Base-by-base conservation (phyloP, 2,113 vertebrate species). In the Odocoileus virginianus region DNA sequence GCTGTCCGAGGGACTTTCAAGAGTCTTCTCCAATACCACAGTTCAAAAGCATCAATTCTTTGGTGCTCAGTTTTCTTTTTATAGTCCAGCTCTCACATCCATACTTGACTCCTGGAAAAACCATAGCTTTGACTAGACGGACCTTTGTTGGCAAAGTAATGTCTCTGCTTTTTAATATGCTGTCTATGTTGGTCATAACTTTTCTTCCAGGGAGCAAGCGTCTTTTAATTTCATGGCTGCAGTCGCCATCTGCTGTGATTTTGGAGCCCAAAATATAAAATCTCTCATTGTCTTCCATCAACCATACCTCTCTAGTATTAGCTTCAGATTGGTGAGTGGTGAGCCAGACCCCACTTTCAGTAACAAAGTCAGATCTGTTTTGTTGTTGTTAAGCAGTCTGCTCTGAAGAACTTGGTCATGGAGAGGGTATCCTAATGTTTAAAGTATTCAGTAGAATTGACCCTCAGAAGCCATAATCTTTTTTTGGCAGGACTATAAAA, bases 261-360 rank as follows among this genome's bases (percentile, higher is more conserved):
- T 36, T 40, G n/a, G 67, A 71, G 67, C n/a, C 19, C 0, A 1
- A 40, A 71, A 23, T 71, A 23, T 23, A 40, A 67, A 67, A 21
- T 71, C 19, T 40, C n/a, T 71, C n/a, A 71, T n/a, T 71, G 67
- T 40, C n/a, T 52, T 52, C 47, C 30, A 33, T 5, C 47, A 81
- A 52, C 3, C 78, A 52, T 33, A 3, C 16, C 47, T 81, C 16
- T n/a, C 10, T n/a, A 52, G 17, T 81, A 81, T 33, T n/a, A 47
- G 10, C 28, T 81, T 33, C 21, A 21, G 78, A 52, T 30, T 52
- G 78, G 78, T 9, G 16, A 50, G 78, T 47, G 28, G 19, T 40
- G 10, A 74, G 28, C 47, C 78, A 1, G 47, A 81, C 47, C 17
- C 10, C 30, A n/a, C 30, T 33, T 81, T 33, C 47, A 52, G 78